Conservation (phyloP, 2,113 vertebrate genomes). For the Galeopterus variegatus region DNA sequence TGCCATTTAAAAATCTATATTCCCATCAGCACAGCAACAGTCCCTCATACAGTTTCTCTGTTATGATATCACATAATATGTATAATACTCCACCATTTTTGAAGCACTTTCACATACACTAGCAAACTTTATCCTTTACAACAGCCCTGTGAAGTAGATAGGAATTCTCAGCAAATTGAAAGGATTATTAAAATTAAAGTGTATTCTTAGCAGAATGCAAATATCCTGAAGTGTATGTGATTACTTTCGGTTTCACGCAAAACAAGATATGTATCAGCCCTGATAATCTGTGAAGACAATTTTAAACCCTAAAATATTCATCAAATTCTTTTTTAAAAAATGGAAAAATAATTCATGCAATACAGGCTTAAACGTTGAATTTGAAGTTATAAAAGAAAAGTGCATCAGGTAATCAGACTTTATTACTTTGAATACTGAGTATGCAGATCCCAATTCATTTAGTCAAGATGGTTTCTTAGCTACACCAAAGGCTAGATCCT, state of each 20-base stretch:
- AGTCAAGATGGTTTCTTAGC: not conserved
- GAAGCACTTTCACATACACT: not conserved
- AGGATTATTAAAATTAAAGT: constrained; percentile 60
- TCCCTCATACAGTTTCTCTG: not conserved
- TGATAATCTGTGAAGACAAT: constrained; percentile 47
- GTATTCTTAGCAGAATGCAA: constrained; percentile 47
- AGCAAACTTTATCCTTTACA: constrained; percentile 13
- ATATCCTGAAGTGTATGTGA: constrained; percentile 34
- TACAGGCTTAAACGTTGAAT: constrained; percentile 20
- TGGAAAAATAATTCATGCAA: constrained; percentile 42
- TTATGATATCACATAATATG: not conserved
- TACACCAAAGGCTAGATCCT: not conserved
- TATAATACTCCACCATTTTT: not conserved
- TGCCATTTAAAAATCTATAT: constrained; percentile 45
- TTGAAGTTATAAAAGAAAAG: constrained; percentile 38
- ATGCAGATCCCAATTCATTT: constrained; percentile 40
- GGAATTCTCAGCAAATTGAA: constrained; percentile 38
- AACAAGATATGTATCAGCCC: not conserved
- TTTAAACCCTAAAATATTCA: constrained; percentile 56
- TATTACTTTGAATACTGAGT: not conserved
- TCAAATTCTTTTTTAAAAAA: constrained; percentile 9
- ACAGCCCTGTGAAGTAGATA: not conserved
- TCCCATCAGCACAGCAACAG: not conserved
- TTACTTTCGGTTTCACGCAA: constrained; percentile 49
- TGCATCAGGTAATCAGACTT: constrained; percentile 48